Evolutionary conservation across 30 jellyfish, hydroid and myxozoan species (phyloP), one percentile per base, ranked within the genome.

Genomic region (Cassiopea andromeda): DNA sequence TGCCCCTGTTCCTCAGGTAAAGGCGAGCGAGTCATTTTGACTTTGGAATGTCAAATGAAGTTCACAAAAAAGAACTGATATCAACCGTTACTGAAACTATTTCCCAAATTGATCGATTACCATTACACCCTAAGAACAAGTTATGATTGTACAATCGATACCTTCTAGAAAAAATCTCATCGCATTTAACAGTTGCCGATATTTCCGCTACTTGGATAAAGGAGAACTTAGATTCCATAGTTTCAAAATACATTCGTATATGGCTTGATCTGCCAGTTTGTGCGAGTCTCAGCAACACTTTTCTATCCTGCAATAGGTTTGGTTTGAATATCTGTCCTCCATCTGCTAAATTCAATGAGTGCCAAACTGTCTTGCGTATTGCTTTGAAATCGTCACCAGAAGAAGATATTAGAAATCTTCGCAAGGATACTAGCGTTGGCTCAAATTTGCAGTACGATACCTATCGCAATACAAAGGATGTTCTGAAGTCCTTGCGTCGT

Each of bases 261-360:
- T 47, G 87, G 87, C 75, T 78, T 7, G 87, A 78, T 43, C 80
- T 78, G 27, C 87, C 87, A 78, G 48, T 78, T 46, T 8, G 87
- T 50, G 46, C 73, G 10, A 50, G 79, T 16, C 46, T 78, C 43
- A 78, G 74, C 68, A 27, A 27, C 44, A 27, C 38, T 27, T 27
- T 27, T 27, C 38, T 27, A 27, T 27, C 38, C 38, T 27, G 38
- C 38, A 27, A 27, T 27, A 27, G 38, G 38, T 27, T 27, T 27
- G 38, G 38, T 27, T 27, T 27, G 38, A 27, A 27, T 27, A 27
- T 27, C 38, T 27, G 38, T 27, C 38, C 38, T 27, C 38, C 38
- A 27, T 27, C 38, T 27, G 38, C 38, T 27, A 27, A 27, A 27
- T 27, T 27, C 38, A 27, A 27, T 27, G 38, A 27, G 38, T 27